Base-by-base conservation (phyloP, 2,888 invertebrate genomes). In the Ophion slaviceki region DNA sequence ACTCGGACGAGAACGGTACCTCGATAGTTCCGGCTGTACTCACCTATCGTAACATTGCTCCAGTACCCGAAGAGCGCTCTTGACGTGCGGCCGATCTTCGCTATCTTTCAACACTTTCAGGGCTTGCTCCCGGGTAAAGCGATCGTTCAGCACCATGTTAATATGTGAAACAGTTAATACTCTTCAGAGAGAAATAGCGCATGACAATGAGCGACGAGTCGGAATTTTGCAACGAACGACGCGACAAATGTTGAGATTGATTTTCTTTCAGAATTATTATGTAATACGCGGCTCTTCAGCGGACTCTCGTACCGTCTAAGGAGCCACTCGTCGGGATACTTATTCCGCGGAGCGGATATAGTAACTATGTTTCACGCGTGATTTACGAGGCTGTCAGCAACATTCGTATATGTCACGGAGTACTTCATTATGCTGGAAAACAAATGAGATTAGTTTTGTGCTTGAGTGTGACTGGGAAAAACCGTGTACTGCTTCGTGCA, bases 11-110 rank as follows among this genome's bases (percentile, higher is more conserved):
- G 24, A 36, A 71, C 62, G n/a, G 24, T 14, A 74, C 80, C 17
- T 14, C 2, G 14, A 7, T 57, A 57, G 11, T 6, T 67, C 36
- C 3, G 3, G 10, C 0, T 62, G 80, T 47, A 90, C 89, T 90
- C 86, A 93, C 93, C 78, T 90, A 28, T 91, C 87, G n/a, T 90
- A 93, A 87, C 93, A 93, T 61, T 92, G 86, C 70, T 91, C 89
- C 53, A 94, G 85, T 70, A 93, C 82, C n/a, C 89, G 86, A 6
- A 93, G 77, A 0, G 93, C 90, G 7, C 45, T 67, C 47, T 89
- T 90, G 1, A 94, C 80, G 74, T 93, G 91, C 1, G 85, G 64
- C 70, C 90, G 80, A 7, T 85, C 84, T 36, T 90, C 85, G 7
- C 85, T 85, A 80, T 82, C 87, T 28, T 89, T 87, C 8, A 92